Evolutionary conservation across 2,797 vertebrate genomes (phyloP).

Genomic region (Petrocephalus sullivani): DNA sequence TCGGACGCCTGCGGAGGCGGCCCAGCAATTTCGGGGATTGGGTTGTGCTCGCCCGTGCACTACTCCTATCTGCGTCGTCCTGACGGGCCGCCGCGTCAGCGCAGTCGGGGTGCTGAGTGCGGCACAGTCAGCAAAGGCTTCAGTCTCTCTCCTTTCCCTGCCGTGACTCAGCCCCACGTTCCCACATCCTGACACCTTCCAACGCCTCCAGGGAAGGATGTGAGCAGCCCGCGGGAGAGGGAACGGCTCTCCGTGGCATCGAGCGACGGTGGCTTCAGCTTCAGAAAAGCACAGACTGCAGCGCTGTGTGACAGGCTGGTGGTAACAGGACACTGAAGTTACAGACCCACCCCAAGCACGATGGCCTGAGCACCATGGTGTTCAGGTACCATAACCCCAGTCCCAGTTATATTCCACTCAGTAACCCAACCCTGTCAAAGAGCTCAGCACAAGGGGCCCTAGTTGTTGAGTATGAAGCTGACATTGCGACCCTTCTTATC

Average conservation of each 20-base stretch:
- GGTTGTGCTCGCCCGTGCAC: slow-evolving; percentile 30
- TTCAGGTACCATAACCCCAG: background rate
- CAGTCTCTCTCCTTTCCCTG: background rate
- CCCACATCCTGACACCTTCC: background rate
- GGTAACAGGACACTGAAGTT: background rate
- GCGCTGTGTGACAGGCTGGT: background rate
- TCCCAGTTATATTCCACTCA: background rate
- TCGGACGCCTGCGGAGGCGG: background rate
- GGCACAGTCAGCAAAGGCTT: slow-evolving; percentile 3
- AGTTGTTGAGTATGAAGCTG: background rate
- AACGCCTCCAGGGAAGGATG: background rate
- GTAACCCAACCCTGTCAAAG: background rate
- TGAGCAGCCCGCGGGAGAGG: background rate
- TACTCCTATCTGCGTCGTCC: slow-evolving; percentile 19
- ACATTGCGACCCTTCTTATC: background rate
- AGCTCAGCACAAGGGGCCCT: background rate
- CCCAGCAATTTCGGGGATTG: slow-evolving; percentile 19
- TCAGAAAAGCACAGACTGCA: background rate
- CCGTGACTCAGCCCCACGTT: slow-evolving; percentile 38
- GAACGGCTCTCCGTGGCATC: background rate
- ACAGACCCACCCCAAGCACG: background rate
- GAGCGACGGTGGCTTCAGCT: background rate
- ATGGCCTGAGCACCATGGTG: background rate
- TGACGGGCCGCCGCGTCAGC: slow-evolving; percentile 25
- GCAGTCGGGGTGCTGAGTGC: background rate